Percentiles rank a stretch among this genome's conserved stretches.
These are phyloP conservation scores for Odontocolon sp. DNA, from an alignment of 2,888 invertebrate genomes.

Conservation along the genomic window DNA sequence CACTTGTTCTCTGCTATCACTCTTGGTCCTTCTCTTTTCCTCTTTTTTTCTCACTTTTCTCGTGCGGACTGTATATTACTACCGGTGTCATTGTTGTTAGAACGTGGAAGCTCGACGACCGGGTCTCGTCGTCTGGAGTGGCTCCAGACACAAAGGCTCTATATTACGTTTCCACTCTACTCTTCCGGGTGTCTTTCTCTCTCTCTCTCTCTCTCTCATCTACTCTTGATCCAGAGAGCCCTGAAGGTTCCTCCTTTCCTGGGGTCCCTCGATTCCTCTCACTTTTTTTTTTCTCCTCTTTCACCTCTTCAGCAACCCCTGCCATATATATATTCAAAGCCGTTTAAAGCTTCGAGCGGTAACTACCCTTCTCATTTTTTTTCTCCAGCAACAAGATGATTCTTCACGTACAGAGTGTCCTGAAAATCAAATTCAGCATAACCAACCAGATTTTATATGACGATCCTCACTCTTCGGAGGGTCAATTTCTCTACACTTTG, in stretches of 20 bases:
- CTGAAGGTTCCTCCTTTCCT: conserved; percentile 21
- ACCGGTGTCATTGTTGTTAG: conserved; percentile 77
- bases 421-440: background rate
- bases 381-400: background rate
- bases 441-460: too few relatives aligned
- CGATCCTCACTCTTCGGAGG: too few relatives aligned
- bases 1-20: conserved; percentile 24
- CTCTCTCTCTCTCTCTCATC: too few relatives aligned
- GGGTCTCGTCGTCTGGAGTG: conserved; percentile 70
- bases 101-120: conserved; percentile 57
- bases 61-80: conserved; percentile 18
- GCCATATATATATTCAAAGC: conserved; percentile 7
- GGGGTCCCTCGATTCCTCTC: conserved; percentile 49
- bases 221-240: conserved; percentile 19
- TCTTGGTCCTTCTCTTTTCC: conserved; percentile 4
- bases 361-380: background rate
- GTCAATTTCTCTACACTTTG: background rate
- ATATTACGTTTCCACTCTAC: conserved; percentile 79
- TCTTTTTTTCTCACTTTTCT: conserved; percentile 11
- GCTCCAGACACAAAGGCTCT: conserved; percentile 75
- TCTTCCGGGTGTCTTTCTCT: conserved; percentile 70
- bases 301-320: background rate
- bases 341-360: conserved; percentile 24
- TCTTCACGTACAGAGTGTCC: background rate
- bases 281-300: conserved; percentile 11